Evolutionary conservation across 2,888 invertebrate species (phyloP), one percentile per base, ranked within the genome.

Genomic region (Bembecia ichneumoniformis): DNA sequence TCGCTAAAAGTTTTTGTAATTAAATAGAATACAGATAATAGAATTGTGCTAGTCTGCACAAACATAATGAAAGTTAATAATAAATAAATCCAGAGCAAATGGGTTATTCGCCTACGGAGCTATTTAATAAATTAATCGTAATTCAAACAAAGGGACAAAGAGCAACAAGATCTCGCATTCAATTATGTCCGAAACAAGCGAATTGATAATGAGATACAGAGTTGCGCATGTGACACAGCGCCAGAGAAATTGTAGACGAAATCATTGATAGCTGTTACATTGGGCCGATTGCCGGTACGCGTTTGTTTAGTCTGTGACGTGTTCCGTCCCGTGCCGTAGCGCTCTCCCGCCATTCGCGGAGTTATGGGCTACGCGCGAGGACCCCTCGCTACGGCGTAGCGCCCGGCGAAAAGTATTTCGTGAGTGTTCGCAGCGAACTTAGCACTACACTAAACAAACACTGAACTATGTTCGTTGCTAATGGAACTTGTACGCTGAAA

Each of bases 301-400:
- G 4, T 40, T 14, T 13, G 43, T 49, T 52, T 52, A 54, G 40
- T 47, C 52, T 54, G 51, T 49, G 56, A 36, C 46, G 47, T 46
- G 47, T 46, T 35, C 14, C 20, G 13, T 35, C 16, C 43, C 9
- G 44, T 35, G 28, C 35, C 43, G 20, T 44, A 47, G 36, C 28
- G 40, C 35, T 52, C 56, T 64, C 65, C 67, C 70, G 73, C 64
- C 81, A 81, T 68, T 81, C 71, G 69, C 60, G 66, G 61, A 63
- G 64, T 60, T 60, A 65, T 56, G 55, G 66, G 59, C 68, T 66
- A 61, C 68, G 74, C 66, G 76, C 63, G 70, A 74, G 78, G 80
- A 68, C 58, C 60, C 58, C 57, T 59, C 75, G 75, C 71, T 77
- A 74, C 75, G 69, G 55, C 68, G 77, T 70, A 72, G 69, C 65